Evolutionary conservation across 2,888 invertebrate genomes (phyloP), one percentile per base, ranked within the genome.

Genomic region (Acleris cristana): DNA sequence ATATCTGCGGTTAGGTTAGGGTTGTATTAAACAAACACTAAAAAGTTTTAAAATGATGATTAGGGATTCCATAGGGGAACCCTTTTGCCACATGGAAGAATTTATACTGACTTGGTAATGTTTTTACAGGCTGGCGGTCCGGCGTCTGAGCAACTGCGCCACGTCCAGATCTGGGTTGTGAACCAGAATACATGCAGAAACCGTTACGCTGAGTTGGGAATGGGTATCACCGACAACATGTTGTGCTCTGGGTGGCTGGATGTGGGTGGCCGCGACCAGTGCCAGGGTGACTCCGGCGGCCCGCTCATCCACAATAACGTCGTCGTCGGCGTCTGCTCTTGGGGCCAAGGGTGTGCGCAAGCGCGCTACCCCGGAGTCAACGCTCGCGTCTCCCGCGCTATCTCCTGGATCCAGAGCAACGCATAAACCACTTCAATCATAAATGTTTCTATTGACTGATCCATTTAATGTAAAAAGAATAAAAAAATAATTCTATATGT

Each of bases 301-400:
- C 85, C 86, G 3, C 76, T 85, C 18, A 65, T 79, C 62, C 81
- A 83, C 70, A 80, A 81, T 60, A 66, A 72, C 19, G 74, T 81
- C 10, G 66, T 84, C 16, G 78, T 84, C 7, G 85, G 85, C 5
- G 66, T 85, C 21, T 74, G 76, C 66, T 85, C 86, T 4, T 85
- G 78, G 76, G 80, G 85, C 1, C 12, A 73, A 2, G 65, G 70
- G 1, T 85, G 86, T 45, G 83, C 74, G 12, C 61, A 64, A 0
- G 51, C 80, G 1, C 65, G 69, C 0, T 84, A 71, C 62, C 86
- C 86, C 21, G 81, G 84, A 8, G 81, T 85, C 53, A 83, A 82
- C 66, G 72, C 76, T 21, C 78, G 79, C 12, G 79, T 85, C 1
- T 78, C 80, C 0, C 71, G 74, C 4, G 82, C 55, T 57, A 79